Base-by-base conservation (phyloP, 2,113 vertebrate genomes). In the Microtus montanus region DNA sequence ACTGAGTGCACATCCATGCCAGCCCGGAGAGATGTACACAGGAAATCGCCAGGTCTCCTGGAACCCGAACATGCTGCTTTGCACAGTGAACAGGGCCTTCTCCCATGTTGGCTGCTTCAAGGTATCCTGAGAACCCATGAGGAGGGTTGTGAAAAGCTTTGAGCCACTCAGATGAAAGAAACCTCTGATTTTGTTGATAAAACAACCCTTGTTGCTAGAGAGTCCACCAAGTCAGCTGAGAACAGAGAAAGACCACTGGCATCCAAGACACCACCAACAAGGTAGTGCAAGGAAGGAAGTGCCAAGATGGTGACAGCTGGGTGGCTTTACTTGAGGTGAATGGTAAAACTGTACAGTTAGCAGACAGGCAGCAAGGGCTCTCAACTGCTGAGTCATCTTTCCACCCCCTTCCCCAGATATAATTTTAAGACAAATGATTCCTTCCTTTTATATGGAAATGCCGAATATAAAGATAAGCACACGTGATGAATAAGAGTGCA, bases 121-220 rank as follows among this genome's bases (percentile, higher is more conserved):
- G 82, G 30, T 33, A 26, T 68, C 74, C 54, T 92, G 74, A 96
- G 82, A 77, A 71, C 82, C 58, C 71, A 52, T 1, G 1, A 77
- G 74, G 10, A 61, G 47, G 47, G 52, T 82, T 44, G 90, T 74
- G 82, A 73, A 87, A 86, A 49, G 90, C 84, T 90, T 73, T 92
- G 80, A 94, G 89, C 64, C 35, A 28, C 66, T 94, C 90, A 89
- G 52, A 83, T 74, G 93, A 86, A 82, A 95, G 82, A 38, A 63
- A 54, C 38, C 73, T 88, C 58, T 63, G 49, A n/a, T 77, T 80
- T 88, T 64, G 70, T 75, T 87, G 84, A 79, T 66, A 88, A 84
- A 73, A 54, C 74, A 88, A 85, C 7, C 24, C 33, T 1, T 77
- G 38, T 70, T 47, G 78, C 90, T 77, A 38, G 88, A 15, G 33